Percentiles rank a stretch among this genome's conserved stretches.
phyloP scores from a whole-genome alignment of 1,140 invertebrate species.

The Cylas formicarius region DNA sequence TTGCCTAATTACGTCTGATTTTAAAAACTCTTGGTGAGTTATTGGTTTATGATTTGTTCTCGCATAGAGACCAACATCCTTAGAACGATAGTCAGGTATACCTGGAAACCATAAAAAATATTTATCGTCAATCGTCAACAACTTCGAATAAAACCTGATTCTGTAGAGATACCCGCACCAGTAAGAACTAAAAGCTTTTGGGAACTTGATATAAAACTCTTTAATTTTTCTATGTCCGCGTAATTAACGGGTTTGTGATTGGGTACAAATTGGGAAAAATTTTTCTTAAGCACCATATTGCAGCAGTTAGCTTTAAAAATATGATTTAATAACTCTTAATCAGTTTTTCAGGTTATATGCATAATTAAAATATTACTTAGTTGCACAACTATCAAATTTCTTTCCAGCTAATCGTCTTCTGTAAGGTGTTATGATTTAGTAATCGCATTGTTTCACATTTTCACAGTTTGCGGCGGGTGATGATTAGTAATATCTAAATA shows the following conservation, averaged over 20 bases:
- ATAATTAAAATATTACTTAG: no score
- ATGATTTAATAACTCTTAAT: no score
- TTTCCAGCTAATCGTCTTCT: no score
- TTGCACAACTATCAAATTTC: no score
- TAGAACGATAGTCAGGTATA: slow-evolving; percentile 90
- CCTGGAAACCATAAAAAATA: slow-evolving; percentile 51
- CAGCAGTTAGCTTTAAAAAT: no score
- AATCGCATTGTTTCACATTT: no score
- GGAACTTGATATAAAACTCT: slow-evolving; percentile 56
- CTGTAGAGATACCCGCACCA: slow-evolving; percentile 93
- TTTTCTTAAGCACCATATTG: no score
- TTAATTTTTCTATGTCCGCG: slow-evolving; percentile 55
- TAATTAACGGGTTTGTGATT: slow-evolving; percentile 56
- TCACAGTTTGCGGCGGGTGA: no score
- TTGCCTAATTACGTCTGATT: slow-evolving; percentile 58
- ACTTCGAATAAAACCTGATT: slow-evolving; percentile 53
- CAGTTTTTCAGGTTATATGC: no score
- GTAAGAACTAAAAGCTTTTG: slow-evolving; percentile 69
- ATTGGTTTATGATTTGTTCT: slow-evolving; percentile 75
- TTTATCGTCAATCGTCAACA: not conserved
- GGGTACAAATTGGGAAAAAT: slow-evolving; percentile 67
- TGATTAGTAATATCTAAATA: no score
- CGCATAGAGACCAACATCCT: slow-evolving; percentile 87
- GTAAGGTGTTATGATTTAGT: no score
- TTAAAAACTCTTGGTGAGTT: slow-evolving; percentile 78